Percentiles rank a stretch among this genome's conserved stretches.
Evolutionary conservation across 2,888 invertebrate species (phyloP).

Genomic region (Drosophila crucigera): DNA sequence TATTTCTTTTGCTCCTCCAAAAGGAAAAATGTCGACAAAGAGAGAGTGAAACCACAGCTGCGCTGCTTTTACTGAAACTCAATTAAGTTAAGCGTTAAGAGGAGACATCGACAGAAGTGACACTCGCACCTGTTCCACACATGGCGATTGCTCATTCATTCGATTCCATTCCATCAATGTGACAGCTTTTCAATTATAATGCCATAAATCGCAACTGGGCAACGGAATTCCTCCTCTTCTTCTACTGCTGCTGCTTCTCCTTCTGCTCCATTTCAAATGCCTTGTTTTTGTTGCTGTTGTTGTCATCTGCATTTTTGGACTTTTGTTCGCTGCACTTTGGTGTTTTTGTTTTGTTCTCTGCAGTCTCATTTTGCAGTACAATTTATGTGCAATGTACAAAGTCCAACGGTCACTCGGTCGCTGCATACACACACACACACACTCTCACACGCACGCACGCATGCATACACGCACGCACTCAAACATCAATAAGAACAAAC

Average conservation of each 20-base stretch:
- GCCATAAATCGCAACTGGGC: slow-evolving; percentile 40
- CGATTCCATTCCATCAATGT: slow-evolving; percentile 47
- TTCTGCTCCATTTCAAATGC: background rate
- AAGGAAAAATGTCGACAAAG: slow-evolving; percentile 22
- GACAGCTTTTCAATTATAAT: slow-evolving; percentile 47
- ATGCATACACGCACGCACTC: slow-evolving; percentile 11
- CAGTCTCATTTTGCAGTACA: slow-evolving; percentile 62
- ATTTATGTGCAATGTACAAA: slow-evolving; percentile 78
- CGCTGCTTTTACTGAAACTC: slow-evolving; percentile 59
- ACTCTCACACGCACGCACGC: slow-evolving; percentile 14
- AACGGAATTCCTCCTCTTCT: slow-evolving; percentile 24
- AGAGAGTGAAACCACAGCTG: slow-evolving; percentile 39
- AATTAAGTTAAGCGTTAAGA: slow-evolving; percentile 61
- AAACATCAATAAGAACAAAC: slow-evolving; percentile 28
- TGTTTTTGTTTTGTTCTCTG: slow-evolving; percentile 16
- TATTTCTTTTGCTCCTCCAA: slow-evolving; percentile 16
- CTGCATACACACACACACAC: slow-evolving; percentile 20
- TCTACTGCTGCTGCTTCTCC: background rate
- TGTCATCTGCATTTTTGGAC: slow-evolving; percentile 12
- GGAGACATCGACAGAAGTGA: slow-evolving; percentile 42
- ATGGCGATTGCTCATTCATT: slow-evolving; percentile 10
- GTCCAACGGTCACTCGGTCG: slow-evolving; percentile 79
- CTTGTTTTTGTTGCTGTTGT: slow-evolving; percentile 28
- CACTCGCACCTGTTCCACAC: slow-evolving; percentile 43
- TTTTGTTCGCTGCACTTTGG: slow-evolving; percentile 2